These are phyloP conservation scores for Anguilla megastoma DNA, from an alignment of 2,797 vertebrate genomes.

Conservation along the genomic window DNA sequence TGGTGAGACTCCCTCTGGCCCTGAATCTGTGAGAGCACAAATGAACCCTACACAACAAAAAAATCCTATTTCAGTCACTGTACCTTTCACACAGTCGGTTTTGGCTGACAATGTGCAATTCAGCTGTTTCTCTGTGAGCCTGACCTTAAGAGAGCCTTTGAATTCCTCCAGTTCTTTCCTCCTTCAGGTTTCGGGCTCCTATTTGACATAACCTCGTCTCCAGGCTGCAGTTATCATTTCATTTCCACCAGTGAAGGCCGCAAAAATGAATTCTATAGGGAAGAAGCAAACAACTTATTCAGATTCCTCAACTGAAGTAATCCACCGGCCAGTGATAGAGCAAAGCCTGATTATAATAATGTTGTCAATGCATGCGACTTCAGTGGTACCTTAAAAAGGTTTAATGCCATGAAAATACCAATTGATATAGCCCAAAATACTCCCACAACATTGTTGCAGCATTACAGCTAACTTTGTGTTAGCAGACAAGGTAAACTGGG, in stretches of 20 bases:
- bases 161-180: constrained; percentile 96
- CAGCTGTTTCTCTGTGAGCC: not conserved
- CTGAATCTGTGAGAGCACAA: constrained; percentile 85
- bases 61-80: not conserved
- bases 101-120: not conserved
- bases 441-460: not conserved
- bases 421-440: not conserved
- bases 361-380: too few species aligned
- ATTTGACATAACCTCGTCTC: constrained; percentile 91
- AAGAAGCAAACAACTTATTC: constrained; percentile 19
- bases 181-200: constrained; percentile 89
- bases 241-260: constrained; percentile 92
- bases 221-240: constrained; percentile 91
- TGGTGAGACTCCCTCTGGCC: constrained; percentile 91
- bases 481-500: not conserved
- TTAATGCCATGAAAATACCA: too few species aligned
- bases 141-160: constrained; percentile 86
- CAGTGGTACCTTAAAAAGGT: too few species aligned
- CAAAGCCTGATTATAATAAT: too few species aligned
- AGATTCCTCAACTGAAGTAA: not conserved
- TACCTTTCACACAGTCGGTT: not conserved
- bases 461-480: not conserved
- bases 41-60: constrained; percentile 73
- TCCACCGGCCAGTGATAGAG: not conserved
- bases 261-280: constrained; percentile 90